phyloP scores from a whole-genome alignment of 2,113 vertebrate genomes.

The Dicaeum eximium region DNA sequence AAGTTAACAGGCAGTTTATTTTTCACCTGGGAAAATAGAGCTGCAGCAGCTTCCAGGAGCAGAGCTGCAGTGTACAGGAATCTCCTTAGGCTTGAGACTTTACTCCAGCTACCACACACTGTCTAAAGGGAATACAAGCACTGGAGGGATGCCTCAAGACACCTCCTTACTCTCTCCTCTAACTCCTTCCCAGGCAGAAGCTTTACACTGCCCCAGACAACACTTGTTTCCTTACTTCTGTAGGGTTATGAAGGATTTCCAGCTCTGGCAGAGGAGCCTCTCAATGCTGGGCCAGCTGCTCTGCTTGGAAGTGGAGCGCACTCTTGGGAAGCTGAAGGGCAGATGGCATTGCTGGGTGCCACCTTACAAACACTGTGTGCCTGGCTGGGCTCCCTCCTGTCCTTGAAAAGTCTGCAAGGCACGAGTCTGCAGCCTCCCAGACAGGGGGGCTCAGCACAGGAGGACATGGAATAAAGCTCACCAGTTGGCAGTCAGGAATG shows the following conservation, averaged over 20 bases:
- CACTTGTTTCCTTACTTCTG: not conserved
- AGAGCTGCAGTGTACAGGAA: not conserved
- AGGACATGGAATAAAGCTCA: fast-evolving
- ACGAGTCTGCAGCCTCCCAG: not conserved
- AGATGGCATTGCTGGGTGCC: not conserved
- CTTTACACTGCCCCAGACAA: not conserved
- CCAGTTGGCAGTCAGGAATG: not conserved
- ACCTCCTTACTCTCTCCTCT: not conserved
- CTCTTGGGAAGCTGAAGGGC: not conserved
- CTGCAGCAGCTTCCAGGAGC: not conserved
- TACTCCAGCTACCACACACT: not conserved
- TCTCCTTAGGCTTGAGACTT: not conserved
- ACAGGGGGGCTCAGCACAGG: not conserved
- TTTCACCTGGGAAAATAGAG: not conserved
- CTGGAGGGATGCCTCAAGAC: not conserved
- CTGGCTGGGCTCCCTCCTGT: not conserved
- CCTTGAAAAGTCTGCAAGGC: fast-evolving
- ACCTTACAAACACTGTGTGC: fast-evolving
- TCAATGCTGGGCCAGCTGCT: not conserved
- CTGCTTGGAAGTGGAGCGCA: fast-evolving
- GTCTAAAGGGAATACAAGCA: not conserved
- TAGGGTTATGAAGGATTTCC: not conserved
- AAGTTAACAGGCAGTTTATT: not conserved
- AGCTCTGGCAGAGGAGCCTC: not conserved
- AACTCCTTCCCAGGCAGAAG: not conserved